These are phyloP conservation scores for Panthera uncia DNA, from an alignment of 2,113 vertebrate genomes.

Conservation along the genomic window DNA sequence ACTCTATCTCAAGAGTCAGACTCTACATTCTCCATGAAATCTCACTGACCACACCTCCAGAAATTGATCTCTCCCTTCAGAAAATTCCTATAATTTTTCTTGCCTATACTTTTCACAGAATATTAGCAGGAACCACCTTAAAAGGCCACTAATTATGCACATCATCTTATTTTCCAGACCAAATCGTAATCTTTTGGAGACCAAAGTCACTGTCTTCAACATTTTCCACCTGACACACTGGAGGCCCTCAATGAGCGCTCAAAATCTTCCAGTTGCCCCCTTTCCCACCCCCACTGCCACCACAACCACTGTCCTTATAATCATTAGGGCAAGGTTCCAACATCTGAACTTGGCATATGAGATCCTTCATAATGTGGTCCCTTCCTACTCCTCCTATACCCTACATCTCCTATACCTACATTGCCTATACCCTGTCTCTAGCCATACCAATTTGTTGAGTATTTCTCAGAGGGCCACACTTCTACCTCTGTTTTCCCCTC, in stretches of 20 bases:
- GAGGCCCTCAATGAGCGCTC: background rate
- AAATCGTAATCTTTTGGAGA: background rate
- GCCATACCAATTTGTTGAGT: background rate
- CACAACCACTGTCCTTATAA: background rate
- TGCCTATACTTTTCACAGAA: background rate
- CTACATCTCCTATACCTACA: background rate
- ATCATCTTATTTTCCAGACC: background rate
- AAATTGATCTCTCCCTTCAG: background rate
- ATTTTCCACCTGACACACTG: background rate
- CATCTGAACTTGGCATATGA: background rate
- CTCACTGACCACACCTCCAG: background rate
- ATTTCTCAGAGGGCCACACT: background rate
- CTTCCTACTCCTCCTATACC: background rate
- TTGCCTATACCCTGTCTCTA: background rate
- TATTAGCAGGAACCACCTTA: background rate
- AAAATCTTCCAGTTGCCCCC: background rate
- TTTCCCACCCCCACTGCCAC: accelerated
- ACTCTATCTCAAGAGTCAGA: background rate
- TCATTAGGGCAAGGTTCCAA: background rate
- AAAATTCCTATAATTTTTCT: background rate
- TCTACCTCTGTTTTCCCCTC: background rate
- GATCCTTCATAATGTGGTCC: background rate
- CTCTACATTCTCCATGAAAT: background rate
- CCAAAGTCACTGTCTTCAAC: background rate
- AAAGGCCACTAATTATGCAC: background rate